Evolutionary conservation across 2,113 vertebrate species (phyloP), one percentile per base, ranked within the genome.

Genomic region (Varanus komodoensis): DNA sequence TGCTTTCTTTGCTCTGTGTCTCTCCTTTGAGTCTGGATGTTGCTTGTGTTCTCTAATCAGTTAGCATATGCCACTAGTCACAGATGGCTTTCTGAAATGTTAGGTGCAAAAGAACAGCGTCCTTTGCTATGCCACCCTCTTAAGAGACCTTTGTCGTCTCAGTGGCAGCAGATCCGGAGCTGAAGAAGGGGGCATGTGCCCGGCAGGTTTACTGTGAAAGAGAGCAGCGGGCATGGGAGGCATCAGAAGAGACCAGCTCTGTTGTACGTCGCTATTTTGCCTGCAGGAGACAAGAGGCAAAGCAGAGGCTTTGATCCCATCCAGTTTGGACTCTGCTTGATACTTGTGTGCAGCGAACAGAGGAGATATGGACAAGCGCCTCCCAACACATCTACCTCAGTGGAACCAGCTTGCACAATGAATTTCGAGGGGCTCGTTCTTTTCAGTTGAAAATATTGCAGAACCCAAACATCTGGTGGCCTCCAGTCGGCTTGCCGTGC

Each of bases 151-250:
- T 79, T 90, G 93, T 91, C 92, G 87, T 85, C 81, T 64, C 67
- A 82, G 52, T 86, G 87, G 11, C 29, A 89, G 82, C 50, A 88
- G 50, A 87, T 91, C 44, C 91, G 87, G 77, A 93, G 92, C 90
- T 89, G 92, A 71, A 92, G 94, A 92, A 95, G 92, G 91, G 89
- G 91, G 82, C 61, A 78, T 19, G 92, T 1, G 48, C 84, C 86
- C 90, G 75, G 88, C 90, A 69, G 8, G 88, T 1, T 91, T 94
- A 91, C 88, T 91, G 89, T 90, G 93, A 84, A 85, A 85, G 54
- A 87, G 87, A 92, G 52, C 89, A 95, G 93, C 89, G 90, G 89
- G 92, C 52, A 94, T 93, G 71, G 94, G 92, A 93, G 90, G n/a
- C 93, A 92, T 23, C 52, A 92, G 91, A 69, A 89, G 89, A 94